Evolutionary conservation across 2,113 vertebrate species (phyloP).

Genomic region (Pandion haliaetus): DNA sequence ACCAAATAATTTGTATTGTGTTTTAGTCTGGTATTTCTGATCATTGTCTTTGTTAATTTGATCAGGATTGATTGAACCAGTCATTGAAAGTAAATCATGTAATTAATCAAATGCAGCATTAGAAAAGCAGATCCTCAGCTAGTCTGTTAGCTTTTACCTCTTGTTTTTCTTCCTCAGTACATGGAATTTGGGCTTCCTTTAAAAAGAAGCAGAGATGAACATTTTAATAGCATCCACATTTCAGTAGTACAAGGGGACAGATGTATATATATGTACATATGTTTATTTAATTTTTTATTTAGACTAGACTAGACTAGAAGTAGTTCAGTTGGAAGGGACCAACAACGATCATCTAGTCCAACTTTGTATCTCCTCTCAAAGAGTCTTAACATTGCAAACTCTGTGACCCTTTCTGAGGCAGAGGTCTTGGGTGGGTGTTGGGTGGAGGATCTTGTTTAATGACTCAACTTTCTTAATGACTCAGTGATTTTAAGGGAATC

Average conservation of each 20-base stretch:
- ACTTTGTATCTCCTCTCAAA: neutral
- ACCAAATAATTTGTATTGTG: conserved; percentile 57
- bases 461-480: neutral
- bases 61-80: conserved; percentile 54
- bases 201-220: neutral
- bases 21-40: conserved; percentile 55
- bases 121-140: neutral
- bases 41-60: conserved; percentile 58
- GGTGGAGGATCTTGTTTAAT: neutral
- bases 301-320: neutral
- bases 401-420: neutral
- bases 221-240: neutral
- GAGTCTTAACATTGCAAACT: neutral
- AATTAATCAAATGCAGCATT: conserved; percentile 43
- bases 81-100: conserved; percentile 52
- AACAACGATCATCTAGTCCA: neutral
- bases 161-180: neutral
- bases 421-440: neutral
- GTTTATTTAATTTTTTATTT: neutral
- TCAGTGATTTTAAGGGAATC: neutral
- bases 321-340: neutral
- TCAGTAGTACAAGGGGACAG: neutral
- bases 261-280: neutral
- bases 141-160: neutral
- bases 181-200: neutral